Base-by-base conservation (phyloP, 64 coral and sea anemone genomes). In the Stichodactyla helianthus region DNA sequence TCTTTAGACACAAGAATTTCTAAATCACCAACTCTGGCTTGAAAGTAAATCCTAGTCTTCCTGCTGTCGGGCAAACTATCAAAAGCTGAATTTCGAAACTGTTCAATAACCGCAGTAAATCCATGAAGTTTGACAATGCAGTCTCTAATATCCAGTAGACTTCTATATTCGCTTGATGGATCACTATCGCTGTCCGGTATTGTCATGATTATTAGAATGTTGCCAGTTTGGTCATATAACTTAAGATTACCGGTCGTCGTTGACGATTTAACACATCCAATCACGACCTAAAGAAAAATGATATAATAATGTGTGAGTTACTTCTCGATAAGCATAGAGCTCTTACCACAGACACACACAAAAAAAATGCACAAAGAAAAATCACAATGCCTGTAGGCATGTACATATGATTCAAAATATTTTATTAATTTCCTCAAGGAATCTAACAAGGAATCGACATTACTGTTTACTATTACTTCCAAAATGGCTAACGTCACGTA, bases 91-190 rank as follows among this genome's bases (percentile, higher is more conserved):
- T 70, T 50, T 59, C 85, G 79, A 93, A 97, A 85, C 16, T 35
- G 65, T 54, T 93, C 94, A 54, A 90, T 64, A 17, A 97, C 85
- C 9, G 90, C 85, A 51, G 87, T 76, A 80, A 97, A 97, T 61
- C 80, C 90, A 28, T 85, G 88, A 7, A 97, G 53, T 85, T 87
- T 77, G 79, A 92, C 70, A 53, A 87, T 67, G 8, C 84, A 59
- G 18, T 70, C 58, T 10, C 55, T 84, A 17, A 22, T 61, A 28
- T 63, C 54, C 7, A 60, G 55, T 22, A 63, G 6, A 28, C 53
- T 51, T 52, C 27, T 74, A 27, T 54, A n/a, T n/a, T 51, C 4
- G 56, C 7, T 27, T 4, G 8, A 11, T 13, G 22, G n/a, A n/a
- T 31, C 25, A 12, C 23, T 16, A 9, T 25, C 35, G 8, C 16